Evolutionary conservation across 2,797 vertebrate species (phyloP).

Genomic region (Rhinophrynus dorsalis): DNA sequence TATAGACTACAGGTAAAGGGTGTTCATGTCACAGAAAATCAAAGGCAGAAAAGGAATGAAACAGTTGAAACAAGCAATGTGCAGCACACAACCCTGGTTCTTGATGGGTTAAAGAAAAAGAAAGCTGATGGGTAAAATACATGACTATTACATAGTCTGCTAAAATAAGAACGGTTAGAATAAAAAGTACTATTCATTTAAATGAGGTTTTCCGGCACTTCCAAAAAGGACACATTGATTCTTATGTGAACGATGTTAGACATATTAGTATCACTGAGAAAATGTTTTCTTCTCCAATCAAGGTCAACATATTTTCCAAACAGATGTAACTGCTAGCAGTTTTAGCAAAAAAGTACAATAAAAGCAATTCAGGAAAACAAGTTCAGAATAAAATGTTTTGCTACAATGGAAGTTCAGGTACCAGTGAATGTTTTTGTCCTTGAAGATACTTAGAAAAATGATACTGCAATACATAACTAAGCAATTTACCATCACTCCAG

Average conservation of each 20-base stretch:
- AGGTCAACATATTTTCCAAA: slow-evolving; percentile 39
- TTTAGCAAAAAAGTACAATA: slow-evolving; percentile 24
- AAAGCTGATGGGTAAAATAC: too few relatives aligned
- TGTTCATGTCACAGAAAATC: too few relatives aligned
- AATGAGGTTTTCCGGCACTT: not conserved
- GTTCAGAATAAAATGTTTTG: slow-evolving; percentile 17
- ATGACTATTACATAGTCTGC: too few relatives aligned
- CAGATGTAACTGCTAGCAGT: slow-evolving; percentile 17
- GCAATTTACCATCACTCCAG: too few relatives aligned
- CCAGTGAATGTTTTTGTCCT: not conserved
- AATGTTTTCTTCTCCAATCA: slow-evolving; percentile 11
- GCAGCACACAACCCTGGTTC: too few relatives aligned
- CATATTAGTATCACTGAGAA: slow-evolving; percentile 15
- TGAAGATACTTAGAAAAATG: slow-evolving; percentile 6
- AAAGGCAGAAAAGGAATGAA: too few relatives aligned
- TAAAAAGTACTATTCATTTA: too few relatives aligned
- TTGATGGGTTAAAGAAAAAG: too few relatives aligned
- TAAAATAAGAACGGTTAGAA: too few relatives aligned
- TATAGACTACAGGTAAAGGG: too few relatives aligned
- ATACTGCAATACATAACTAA: not conserved
- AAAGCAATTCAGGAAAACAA: slow-evolving; percentile 1
- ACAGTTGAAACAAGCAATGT: too few relatives aligned
- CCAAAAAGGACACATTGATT: not conserved
- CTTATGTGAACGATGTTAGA: slow-evolving; percentile 1
- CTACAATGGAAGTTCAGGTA: slow-evolving; percentile 1